Percentiles rank a stretch among this genome's conserved stretches.
Evolutionary conservation across 1,140 invertebrate species (phyloP).

Genomic region (Callitettix versicolor): DNA sequence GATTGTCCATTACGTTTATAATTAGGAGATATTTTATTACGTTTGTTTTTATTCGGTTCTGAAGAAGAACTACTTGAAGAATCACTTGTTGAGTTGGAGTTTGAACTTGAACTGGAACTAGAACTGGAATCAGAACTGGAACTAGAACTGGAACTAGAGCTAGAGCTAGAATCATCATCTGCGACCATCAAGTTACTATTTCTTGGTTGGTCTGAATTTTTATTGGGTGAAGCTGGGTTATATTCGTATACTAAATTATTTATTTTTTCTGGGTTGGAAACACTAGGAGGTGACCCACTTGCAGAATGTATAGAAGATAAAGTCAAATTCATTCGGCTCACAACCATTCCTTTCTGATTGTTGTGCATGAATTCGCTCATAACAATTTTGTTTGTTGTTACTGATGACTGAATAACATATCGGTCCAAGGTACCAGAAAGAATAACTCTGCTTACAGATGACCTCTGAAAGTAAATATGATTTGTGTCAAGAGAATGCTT

Average conservation of each 20-base stretch:
- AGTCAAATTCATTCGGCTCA: slow-evolving; percentile 43
- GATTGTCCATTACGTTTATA: not conserved
- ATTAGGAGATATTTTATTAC: not conserved
- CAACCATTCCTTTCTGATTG: slow-evolving; percentile 44
- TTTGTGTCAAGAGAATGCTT: too few species aligned
- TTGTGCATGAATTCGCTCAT: slow-evolving; percentile 38
- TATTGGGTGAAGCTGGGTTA: slow-evolving; percentile 21
- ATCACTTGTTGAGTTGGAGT: slow-evolving; percentile 7
- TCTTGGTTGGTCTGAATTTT: slow-evolving; percentile 5
- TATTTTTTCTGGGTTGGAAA: slow-evolving; percentile 32
- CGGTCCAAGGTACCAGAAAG: slow-evolving; percentile 39
- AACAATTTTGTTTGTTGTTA: slow-evolving; percentile 45
- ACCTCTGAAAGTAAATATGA: slow-evolving; percentile 29
- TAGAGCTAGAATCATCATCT: slow-evolving; percentile 13
- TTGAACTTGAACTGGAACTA: slow-evolving; percentile 14
- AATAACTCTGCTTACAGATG: slow-evolving; percentile 41
- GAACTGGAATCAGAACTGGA: slow-evolving; percentile 15
- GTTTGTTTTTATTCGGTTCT: not conserved
- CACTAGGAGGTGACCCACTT: slow-evolving; percentile 13
- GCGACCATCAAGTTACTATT: not conserved
- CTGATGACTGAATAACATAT: slow-evolving; percentile 49
- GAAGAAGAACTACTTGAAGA: slow-evolving; percentile 1
- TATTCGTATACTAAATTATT: slow-evolving; percentile 46
- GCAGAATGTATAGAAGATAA: slow-evolving; percentile 32
- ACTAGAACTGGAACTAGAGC: slow-evolving; percentile 14